phyloP scores from a whole-genome alignment of 2,888 invertebrate species.

The Andrena dorsata region DNA sequence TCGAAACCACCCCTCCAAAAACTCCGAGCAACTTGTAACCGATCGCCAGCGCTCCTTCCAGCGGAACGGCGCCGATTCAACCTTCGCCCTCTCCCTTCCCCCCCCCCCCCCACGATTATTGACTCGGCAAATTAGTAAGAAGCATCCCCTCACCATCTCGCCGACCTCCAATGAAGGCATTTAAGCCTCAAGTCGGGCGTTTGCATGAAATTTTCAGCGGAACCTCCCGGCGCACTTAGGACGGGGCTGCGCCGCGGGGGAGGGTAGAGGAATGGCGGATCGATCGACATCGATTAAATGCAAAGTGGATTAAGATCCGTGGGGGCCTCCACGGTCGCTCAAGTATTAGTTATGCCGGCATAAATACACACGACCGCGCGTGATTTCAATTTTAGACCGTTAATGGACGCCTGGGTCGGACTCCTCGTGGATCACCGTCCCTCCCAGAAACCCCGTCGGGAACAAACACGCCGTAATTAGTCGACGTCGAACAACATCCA shows the following conservation, averaged over 20 bases:
- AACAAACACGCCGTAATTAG: constrained; percentile 49
- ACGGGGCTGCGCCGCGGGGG: neutral
- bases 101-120: constrained; percentile 25
- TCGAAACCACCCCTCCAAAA: neutral
- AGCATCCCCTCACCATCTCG: constrained; percentile 29
- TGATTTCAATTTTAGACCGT: constrained; percentile 55
- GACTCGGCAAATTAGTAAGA: constrained; percentile 52
- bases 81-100: neutral
- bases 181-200: constrained; percentile 32
- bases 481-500: constrained; percentile 42
- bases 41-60: constrained; percentile 27
- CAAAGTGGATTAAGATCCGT: constrained; percentile 13
- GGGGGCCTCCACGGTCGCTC: neutral
- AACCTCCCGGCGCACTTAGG: constrained; percentile 15
- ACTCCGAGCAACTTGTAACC: constrained; percentile 20
- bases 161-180: constrained; percentile 38
- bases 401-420: constrained; percentile 38
- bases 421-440: constrained; percentile 3
- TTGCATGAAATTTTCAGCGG: constrained; percentile 46
- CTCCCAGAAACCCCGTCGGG: neutral
- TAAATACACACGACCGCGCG: constrained; percentile 48
- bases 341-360: constrained; percentile 46
- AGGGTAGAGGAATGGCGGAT: neutral
- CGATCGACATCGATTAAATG: constrained; percentile 49
- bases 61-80: neutral